Evolutionary conservation across 2,888 invertebrate genomes (phyloP), one percentile per base, ranked within the genome.

Genomic region (Ypsolopha scabrella): DNA sequence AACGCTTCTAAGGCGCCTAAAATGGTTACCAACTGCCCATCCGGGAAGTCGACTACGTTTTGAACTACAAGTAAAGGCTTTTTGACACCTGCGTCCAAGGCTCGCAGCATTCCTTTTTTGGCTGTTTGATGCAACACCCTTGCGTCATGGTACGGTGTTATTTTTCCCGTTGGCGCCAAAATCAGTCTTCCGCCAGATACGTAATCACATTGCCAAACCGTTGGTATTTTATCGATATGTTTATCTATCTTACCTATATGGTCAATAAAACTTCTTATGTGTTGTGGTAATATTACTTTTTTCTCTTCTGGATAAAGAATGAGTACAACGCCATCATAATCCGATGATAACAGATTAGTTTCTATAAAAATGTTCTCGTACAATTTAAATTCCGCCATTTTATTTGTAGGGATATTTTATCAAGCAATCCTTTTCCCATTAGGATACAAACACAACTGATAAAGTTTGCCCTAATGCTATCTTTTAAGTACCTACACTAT

Each of bases 1-100:
- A 97, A 85, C 10, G 93, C 94, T 75, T 97, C 93, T 13, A 98
- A 79, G 0, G 94, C 96, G 1, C 97, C 98, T 0, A 99, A 87
- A 1, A 97, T 85, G 1, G 93, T 89, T 1, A 96, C 95, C 43
- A 96, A 70, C 51, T 93, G 92, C 33, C 92, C 91, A 62, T 95
- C 91, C 6, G 90, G 88, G 69, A 93, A 97, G 10, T 88, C 85
- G 0, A 87, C 77, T 44, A 88, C 89, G 47, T 90, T 89, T 44
- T 93, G 90, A 1, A 94, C 87, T 1, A 94, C 89, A 2, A 99
- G 65, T 37, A 98, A 68, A 0, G 97, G 97, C 55, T 89, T 89
- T 54, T 90, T 92, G 24, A 94, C 90, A 0, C 98, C 98, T 41
- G 96, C 93, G 65, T 93, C 92, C 24, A 97, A 66, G 0, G 97